Base-by-base conservation (phyloP, 2,888 invertebrate genomes). In the Cheilosia scutellata region DNA sequence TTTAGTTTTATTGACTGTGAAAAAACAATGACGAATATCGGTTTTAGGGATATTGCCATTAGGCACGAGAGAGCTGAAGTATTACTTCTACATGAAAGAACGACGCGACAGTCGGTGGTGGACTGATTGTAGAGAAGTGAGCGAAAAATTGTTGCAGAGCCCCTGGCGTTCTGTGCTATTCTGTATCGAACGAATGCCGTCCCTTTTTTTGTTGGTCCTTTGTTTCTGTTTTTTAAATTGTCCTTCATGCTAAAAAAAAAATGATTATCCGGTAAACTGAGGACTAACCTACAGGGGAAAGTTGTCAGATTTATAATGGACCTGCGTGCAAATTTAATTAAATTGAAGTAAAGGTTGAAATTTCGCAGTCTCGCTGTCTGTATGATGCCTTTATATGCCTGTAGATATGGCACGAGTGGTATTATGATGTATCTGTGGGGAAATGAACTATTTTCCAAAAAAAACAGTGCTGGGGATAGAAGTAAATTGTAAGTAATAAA, bases 1-100 rank as follows among this genome's bases (percentile, higher is more conserved):
- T 76, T 86, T 77, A 86, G 86, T 86, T 86, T 72, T 86, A 86
- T 86, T 86, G 86, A 77, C 86, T 86, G 86, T 86, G 86, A 86
- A 86, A 82, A 82, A 86, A 86, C 86, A 86, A 82, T 76, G 82
- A 71, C 71, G 82, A 76, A 86, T 82, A 86, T 86, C 65, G 76
- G 80, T 86, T 82, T 77, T 62, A 77, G 40, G 63, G 72, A 72
- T 77, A 86, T 77, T 76, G 76, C 82, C 76, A 71, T 70, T 47
- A 70, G 80, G 51, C 33, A 62, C 27, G 58, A 42, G 53, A 47
- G 42, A 66, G 42, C 27, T 86, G 62, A 60, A 86, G 75, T 80
- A 76, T 79, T 84, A 79, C 37, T 75, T 84, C 68, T 74, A 53
- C 78, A 75, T 55, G 79, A 72, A 53, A 27, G 60, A 60, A 72